Conservation (phyloP, 2,797 vertebrate genomes). For the Sciurus carolinensis region DNA sequence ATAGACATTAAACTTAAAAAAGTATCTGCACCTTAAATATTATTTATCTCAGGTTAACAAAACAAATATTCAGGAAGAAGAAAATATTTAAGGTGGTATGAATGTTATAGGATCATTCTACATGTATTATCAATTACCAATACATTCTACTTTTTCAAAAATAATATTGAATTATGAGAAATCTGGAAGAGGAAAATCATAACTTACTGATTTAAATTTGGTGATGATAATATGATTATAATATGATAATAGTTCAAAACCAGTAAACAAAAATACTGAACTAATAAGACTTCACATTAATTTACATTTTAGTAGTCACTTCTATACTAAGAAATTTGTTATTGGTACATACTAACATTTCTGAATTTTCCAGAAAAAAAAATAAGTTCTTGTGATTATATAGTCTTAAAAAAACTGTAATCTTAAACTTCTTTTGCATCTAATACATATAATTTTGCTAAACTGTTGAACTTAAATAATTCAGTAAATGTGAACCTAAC, state of each 20-base stretch:
- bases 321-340: constrained; percentile 34
- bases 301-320: neutral
- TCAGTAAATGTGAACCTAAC: neutral
- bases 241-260: neutral
- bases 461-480: neutral
- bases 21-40: neutral
- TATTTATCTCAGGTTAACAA: neutral
- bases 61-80: neutral
- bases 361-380: constrained; percentile 44
- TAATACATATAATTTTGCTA: constrained; percentile 43
- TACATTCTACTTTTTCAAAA: neutral
- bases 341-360: neutral
- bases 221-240: neutral
- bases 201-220: constrained; percentile 7
- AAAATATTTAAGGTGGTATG: neutral
- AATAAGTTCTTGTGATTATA: neutral
- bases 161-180: neutral
- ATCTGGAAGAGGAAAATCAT: constrained; percentile 30
- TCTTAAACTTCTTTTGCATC: constrained; percentile 52
- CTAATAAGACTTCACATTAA: neutral
- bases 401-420: constrained; percentile 19
- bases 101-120: neutral
- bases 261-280: constrained; percentile 1
- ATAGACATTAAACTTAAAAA: neutral
- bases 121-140: neutral